These are phyloP conservation scores for Tribolium castaneum DNA, from an alignment of 1,140 invertebrate species.

Conservation along the genomic window DNA sequence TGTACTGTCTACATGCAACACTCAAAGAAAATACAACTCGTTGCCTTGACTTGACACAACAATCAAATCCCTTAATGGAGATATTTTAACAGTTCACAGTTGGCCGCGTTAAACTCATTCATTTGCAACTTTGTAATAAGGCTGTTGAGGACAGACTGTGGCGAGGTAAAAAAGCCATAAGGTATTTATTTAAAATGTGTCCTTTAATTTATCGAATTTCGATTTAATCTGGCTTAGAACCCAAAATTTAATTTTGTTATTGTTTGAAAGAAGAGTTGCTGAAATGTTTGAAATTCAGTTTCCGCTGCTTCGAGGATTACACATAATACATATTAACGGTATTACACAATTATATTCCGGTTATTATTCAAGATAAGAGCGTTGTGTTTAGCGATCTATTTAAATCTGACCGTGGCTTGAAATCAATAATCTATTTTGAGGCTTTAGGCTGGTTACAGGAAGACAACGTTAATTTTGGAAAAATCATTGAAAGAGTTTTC, in stretches of 20 bases:
- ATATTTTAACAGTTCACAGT: not conserved
- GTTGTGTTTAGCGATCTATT: not conserved
- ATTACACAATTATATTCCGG: not conserved
- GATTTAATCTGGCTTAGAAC: not conserved
- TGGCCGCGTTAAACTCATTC: not conserved
- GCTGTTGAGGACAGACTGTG: not conserved
- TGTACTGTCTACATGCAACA: conserved; percentile 9
- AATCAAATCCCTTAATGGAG: not conserved
- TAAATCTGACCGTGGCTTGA: conserved; percentile 12
- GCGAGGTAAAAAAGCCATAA: too few relatives aligned
- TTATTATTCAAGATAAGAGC: not conserved
- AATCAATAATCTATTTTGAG: conserved; percentile 23
- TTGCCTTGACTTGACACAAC: not conserved
- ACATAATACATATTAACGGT: not conserved
- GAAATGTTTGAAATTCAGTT: not conserved
- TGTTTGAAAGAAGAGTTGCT: not conserved
- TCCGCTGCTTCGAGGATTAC: not conserved
- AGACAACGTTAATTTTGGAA: conserved; percentile 15
- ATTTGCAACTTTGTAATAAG: not conserved
- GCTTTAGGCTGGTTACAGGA: not conserved
- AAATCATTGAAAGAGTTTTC: not conserved
- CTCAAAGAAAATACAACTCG: conserved; percentile 21
- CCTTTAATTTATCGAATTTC: too few relatives aligned
- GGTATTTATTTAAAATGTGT: too few relatives aligned
- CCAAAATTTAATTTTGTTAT: not conserved